These are phyloP conservation scores for Sarcophaga caerulescens DNA, from an alignment of 2,888 invertebrate genomes.

Conservation along the genomic window DNA sequence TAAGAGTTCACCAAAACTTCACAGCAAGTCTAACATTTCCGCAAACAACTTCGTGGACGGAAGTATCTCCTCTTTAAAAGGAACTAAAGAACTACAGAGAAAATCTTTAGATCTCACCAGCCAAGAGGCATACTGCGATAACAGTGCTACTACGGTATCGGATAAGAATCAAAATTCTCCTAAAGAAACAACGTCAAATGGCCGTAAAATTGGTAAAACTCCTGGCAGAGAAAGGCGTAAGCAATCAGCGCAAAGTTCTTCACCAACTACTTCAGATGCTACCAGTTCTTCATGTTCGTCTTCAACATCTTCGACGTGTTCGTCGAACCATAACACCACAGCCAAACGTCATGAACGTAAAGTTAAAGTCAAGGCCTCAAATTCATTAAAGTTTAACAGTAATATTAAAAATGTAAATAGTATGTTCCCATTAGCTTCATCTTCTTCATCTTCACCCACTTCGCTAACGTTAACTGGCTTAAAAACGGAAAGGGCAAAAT, in stretches of 20 bases:
- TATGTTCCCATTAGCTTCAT: slow-evolving; percentile 36
- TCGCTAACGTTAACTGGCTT: slow-evolving; percentile 12
- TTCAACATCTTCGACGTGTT: slow-evolving; percentile 60
- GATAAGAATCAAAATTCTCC: slow-evolving; percentile 53
- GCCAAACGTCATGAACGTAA: slow-evolving; percentile 60
- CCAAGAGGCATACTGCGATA: not conserved
- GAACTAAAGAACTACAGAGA: slow-evolving; percentile 27
- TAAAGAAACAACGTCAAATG: slow-evolving; percentile 70
- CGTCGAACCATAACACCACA: slow-evolving; percentile 53
- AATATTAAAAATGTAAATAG: slow-evolving; percentile 13
- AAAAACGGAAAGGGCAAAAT: slow-evolving; percentile 35
- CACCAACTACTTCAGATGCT: slow-evolving; percentile 48
- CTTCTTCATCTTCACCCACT: slow-evolving; percentile 30
- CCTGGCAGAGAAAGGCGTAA: slow-evolving; percentile 80
- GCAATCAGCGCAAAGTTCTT: slow-evolving; percentile 70
- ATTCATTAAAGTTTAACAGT: slow-evolving; percentile 58
- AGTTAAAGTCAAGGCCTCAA: slow-evolving; percentile 54
- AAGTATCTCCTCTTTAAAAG: not conserved
- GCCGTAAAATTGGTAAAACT: slow-evolving; percentile 79
- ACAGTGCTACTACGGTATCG: not conserved
- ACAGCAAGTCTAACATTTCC: not conserved
- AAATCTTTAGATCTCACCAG: slow-evolving; percentile 29
- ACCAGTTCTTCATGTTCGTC: slow-evolving; percentile 59
- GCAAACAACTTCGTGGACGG: slow-evolving; percentile 24
- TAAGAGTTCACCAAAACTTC: slow-evolving; percentile 35